Percentiles rank a stretch among this genome's conserved stretches.
Conservation (phyloP, 2,797 vertebrate genomes). For the Phalanger gymnotis region DNA sequence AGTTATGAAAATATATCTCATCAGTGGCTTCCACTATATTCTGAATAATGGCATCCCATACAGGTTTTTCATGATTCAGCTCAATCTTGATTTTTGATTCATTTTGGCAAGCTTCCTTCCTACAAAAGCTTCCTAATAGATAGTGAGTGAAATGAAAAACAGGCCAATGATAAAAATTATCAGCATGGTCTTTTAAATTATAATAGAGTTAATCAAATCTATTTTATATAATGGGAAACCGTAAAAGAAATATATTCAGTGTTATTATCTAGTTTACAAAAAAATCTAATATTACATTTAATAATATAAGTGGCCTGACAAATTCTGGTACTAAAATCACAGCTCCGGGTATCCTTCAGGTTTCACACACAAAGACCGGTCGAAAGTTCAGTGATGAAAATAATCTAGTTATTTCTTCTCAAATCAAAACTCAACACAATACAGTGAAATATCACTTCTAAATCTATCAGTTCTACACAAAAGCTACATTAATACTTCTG, state of each 20-base stretch:
- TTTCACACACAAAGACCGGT: slow-evolving; percentile 36
- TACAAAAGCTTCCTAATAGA: slow-evolving; percentile 44
- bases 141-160: slow-evolving; percentile 44
- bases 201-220: slow-evolving; percentile 25
- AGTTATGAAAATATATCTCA: background rate
- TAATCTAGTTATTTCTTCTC: slow-evolving; percentile 53
- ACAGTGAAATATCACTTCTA: slow-evolving; percentile 74
- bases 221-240: slow-evolving; percentile 51
- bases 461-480: slow-evolving; percentile 75
- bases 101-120: background rate
- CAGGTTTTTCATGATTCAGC: slow-evolving; percentile 24
- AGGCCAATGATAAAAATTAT: slow-evolving; percentile 30
- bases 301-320: slow-evolving; percentile 18
- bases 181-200: slow-evolving; percentile 23
- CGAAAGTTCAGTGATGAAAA: slow-evolving; percentile 72
- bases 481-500: slow-evolving; percentile 80
- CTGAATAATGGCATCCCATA: slow-evolving; percentile 41
- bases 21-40: slow-evolving; percentile 28
- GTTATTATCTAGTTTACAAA: slow-evolving; percentile 51
- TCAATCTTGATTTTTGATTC: slow-evolving; percentile 26
- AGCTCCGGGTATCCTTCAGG: slow-evolving; percentile 16
- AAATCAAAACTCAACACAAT: slow-evolving; percentile 69
- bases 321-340: slow-evolving; percentile 48
- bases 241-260: slow-evolving; percentile 39
- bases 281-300: slow-evolving; percentile 45